Evolutionary conservation across 2,113 vertebrate genomes (phyloP).

Genomic region (Sturnus vulgaris): DNA sequence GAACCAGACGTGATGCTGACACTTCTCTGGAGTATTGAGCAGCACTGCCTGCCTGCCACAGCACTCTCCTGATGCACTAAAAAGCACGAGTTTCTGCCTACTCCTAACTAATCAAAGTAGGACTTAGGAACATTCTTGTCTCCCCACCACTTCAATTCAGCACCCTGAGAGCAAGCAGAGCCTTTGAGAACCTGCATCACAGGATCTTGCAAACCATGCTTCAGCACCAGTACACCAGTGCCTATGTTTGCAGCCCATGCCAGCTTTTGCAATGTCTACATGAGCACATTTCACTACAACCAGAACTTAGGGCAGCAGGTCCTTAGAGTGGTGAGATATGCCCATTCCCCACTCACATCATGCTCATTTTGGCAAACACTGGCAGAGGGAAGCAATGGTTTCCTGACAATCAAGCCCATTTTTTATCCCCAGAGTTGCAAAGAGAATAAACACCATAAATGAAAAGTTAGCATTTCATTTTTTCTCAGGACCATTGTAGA

Average conservation of each 20-base stretch:
- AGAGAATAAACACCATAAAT: not conserved
- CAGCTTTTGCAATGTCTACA: not conserved
- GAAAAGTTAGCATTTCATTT: not conserved
- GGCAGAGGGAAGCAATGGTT: not conserved
- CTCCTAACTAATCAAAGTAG: not conserved
- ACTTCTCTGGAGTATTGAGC: not conserved
- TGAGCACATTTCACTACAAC: not conserved
- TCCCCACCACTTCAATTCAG: not conserved
- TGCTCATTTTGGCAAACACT: not conserved
- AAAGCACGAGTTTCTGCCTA: not conserved
- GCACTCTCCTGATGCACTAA: no score
- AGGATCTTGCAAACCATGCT: not conserved
- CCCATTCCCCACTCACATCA: not conserved
- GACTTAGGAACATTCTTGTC: not conserved
- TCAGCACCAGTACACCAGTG: not conserved
- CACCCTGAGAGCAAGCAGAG: not conserved
- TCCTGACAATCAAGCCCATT: not conserved
- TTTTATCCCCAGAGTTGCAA: not conserved
- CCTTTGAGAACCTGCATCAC: not conserved
- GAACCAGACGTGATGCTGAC: not conserved
- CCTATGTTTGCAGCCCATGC: rapidly evolving
- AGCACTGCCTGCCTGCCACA: not conserved
- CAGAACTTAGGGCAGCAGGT: not conserved
- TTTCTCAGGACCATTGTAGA: not conserved
- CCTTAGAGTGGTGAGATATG: not conserved